Base-by-base conservation (phyloP, 2,888 invertebrate genomes). In the Drosophila niveifrons region DNA sequence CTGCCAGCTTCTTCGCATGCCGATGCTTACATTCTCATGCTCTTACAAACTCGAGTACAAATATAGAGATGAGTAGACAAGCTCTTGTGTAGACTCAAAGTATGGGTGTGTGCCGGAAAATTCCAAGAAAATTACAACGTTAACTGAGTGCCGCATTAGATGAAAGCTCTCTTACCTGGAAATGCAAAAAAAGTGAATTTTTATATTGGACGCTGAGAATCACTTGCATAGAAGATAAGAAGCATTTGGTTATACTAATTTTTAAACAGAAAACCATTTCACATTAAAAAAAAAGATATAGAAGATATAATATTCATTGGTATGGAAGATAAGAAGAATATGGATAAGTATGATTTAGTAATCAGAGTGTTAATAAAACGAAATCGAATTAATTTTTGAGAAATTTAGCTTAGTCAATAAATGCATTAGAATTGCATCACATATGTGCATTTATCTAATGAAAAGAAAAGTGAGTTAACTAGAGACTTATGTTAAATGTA, bases 91-190 rank as follows among this genome's bases (percentile, higher is more conserved):
- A 3, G 2, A 31, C 58, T 46, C 55, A n/a, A 46, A 48, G 34
- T 56, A 34, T 53, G 52, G 39, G 53, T 44, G 57, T 72, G 44
- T 58, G 48, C 39, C 39, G 39, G 55, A 63, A 74, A 70, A 76
- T 72, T 75, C 78, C 62, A 62, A 13, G 61, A 70, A 74, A 69
- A 57, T 62, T 31, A 61, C 57, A 64, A 39, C 48, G 34, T 11
- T 64, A 34, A 29, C 23, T n/a, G 44, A 67, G 47, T 44, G 57
- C 23, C 11, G 31, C 18, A 9, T 28, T 51, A 51, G 44, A 56
- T 55, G 57, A 47, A 28, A 61, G 57, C 46, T 29, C 7, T 43
- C 2, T 13, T 51, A 13, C 13, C 31, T 1, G 13, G 3, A 34
- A 43, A 36, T 10, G 23, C 13, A n/a, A 11, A 17, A 8, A 17